These are phyloP conservation scores for Halisarca cf. caerulea DNA, from an alignment of 37 sponge, comb jelly and placozoan species.

Conservation along the genomic window DNA sequence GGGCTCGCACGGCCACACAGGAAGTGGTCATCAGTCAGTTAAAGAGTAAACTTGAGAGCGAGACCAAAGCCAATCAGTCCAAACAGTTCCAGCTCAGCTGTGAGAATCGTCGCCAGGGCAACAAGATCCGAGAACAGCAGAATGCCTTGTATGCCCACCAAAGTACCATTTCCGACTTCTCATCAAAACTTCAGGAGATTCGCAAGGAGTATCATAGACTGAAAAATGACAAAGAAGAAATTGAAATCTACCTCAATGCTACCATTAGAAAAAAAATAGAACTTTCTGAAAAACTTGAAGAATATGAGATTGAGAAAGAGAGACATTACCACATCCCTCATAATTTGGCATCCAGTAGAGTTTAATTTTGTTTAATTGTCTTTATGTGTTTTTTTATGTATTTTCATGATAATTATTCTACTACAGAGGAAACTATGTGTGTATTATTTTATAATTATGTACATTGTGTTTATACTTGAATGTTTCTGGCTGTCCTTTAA, in stretches of 20 bases:
- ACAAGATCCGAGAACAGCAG: not conserved
- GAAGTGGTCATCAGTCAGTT: slow-evolving; percentile 72
- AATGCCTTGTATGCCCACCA: not conserved
- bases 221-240: slow-evolving; percentile 51
- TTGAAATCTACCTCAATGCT: slow-evolving; percentile 51
- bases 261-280: slow-evolving; percentile 80
- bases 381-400: no score
- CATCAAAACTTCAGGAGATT: slow-evolving; percentile 53
- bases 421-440: no score
- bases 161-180: not conserved
- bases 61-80: slow-evolving; percentile 52
- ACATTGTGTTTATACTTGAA: no score
- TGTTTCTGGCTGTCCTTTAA: no score
- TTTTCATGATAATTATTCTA: no score
- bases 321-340: slow-evolving; percentile 54
- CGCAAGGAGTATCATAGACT: slow-evolving; percentile 52
- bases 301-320: slow-evolving; percentile 76
- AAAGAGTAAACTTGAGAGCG: slow-evolving; percentile 69
- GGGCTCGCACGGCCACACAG: slow-evolving; percentile 61
- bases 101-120: slow-evolving; percentile 29
- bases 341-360: slow-evolving; percentile 38
- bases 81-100: slow-evolving; percentile 56
- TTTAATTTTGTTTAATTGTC: slow-evolving; percentile 23
- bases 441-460: no score
- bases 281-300: slow-evolving; percentile 64